Evolutionary conservation across 2,888 invertebrate genomes (phyloP).

Genomic region (Drosophila yooni): DNA sequence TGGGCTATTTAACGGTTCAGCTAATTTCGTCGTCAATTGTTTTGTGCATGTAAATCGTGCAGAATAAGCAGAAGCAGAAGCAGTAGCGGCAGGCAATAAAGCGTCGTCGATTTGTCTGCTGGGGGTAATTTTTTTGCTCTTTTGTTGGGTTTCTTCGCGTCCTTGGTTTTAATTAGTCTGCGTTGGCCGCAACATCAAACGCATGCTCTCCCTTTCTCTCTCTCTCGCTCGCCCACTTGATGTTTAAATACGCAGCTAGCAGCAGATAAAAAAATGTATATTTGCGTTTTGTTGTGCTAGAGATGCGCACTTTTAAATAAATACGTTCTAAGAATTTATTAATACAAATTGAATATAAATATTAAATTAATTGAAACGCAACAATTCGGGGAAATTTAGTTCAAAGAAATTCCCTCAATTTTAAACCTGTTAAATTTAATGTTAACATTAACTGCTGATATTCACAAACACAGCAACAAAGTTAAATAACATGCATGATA

Average conservation of each 20-base stretch:
- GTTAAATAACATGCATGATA: not conserved
- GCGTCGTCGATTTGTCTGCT: constrained; percentile 70
- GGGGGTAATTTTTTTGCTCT: constrained; percentile 51
- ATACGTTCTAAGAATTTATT: not conserved
- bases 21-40: constrained; percentile 74
- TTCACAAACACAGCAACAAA: not conserved
- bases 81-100: constrained; percentile 5
- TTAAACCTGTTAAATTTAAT: not conserved
- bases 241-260: constrained; percentile 25
- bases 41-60: constrained; percentile 64
- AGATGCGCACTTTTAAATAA: constrained; percentile 12
- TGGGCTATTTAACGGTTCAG: constrained; percentile 30
- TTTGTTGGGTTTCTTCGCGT: constrained; percentile 74
- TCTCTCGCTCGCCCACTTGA: constrained; percentile 46
- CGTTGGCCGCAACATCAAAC: constrained; percentile 45
- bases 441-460: not conserved
- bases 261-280: constrained; percentile 9
- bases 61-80: constrained; percentile 11
- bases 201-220: not conserved
- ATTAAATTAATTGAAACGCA: not conserved
- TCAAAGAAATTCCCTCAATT: not conserved
- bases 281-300: not conserved
- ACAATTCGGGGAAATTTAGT: constrained; percentile 2
- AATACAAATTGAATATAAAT: not conserved
- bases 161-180: constrained; percentile 74